Percentiles rank a stretch among this genome's conserved stretches.
phyloP scores from a whole-genome alignment of 2,888 invertebrate genomes.

The Pinctada fucata region DNA sequence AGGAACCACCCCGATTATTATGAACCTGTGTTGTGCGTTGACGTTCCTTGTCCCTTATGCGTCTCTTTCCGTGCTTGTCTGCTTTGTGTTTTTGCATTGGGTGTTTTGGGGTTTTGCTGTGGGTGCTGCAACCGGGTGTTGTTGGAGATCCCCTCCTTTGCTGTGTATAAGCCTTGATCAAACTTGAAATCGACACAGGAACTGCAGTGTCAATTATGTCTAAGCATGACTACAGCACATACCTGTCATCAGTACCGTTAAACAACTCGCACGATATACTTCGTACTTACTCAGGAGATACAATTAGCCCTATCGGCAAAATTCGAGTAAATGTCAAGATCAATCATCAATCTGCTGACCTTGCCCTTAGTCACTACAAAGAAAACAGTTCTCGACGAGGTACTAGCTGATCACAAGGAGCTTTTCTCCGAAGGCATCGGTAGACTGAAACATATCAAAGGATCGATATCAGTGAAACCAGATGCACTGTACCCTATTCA shows the following conservation, averaged over 20 bases:
- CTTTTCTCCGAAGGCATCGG: conserved; percentile 13
- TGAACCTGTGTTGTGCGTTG: not conserved
- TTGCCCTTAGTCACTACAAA: conserved; percentile 18
- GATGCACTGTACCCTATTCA: conserved; percentile 35
- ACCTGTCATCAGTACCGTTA: not conserved
- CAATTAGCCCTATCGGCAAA: conserved; percentile 13
- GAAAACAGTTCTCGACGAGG: not conserved
- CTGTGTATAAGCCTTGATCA: not conserved
- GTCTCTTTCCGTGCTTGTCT: too few relatives aligned
- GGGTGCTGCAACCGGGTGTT: too few relatives aligned
- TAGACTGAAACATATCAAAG: conserved; percentile 17
- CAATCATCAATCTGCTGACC: conserved; percentile 23
- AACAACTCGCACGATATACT: not conserved
- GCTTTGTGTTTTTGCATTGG: too few relatives aligned
- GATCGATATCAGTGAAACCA: not conserved
- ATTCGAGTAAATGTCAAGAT: conserved; percentile 16
- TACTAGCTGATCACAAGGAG: not conserved
- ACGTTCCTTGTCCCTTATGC: too few relatives aligned
- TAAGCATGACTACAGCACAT: conserved; percentile 2
- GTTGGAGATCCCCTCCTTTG: too few relatives aligned
- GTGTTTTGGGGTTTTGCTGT: too few relatives aligned
- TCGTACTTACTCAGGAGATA: conserved; percentile 19
- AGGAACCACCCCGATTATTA: not conserved
- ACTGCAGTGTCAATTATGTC: conserved; percentile 28
- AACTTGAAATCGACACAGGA: conserved; percentile 30